phyloP scores from a whole-genome alignment of 2,113 vertebrate genomes.

The Sprattus sprattus region DNA sequence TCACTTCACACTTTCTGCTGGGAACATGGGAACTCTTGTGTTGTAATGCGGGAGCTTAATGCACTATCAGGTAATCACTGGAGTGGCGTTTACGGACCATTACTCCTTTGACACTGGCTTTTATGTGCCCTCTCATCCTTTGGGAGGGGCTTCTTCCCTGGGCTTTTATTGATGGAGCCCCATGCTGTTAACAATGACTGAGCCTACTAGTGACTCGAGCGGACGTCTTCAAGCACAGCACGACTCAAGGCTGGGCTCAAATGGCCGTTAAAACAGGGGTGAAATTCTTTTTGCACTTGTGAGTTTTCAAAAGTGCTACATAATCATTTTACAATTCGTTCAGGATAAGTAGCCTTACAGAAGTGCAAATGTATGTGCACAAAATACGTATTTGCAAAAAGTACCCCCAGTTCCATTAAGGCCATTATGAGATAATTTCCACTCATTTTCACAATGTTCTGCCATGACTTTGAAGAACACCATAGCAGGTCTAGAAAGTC shows the following conservation, averaged over 20 bases:
- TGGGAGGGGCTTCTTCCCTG: not conserved
- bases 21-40: not conserved
- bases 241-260: not conserved
- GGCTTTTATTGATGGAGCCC: not conserved
- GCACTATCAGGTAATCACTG: constrained; percentile 36
- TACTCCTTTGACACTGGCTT: constrained; percentile 37
- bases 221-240: not conserved
- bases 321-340: not conserved
- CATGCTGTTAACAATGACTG: constrained; percentile 16
- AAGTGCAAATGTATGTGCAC: not conserved
- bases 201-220: not conserved
- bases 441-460: not conserved
- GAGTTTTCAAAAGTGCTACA: not conserved
- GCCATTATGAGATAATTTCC: not conserved
- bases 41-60: constrained; percentile 12
- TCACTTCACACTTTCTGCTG: not conserved
- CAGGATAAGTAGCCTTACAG: not conserved
- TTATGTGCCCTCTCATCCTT: constrained; percentile 27
- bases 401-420: not conserved
- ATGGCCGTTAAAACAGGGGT: not conserved
- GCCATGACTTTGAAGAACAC: not conserved
- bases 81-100: constrained; percentile 44
- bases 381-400: not conserved
- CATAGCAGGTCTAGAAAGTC: not conserved
- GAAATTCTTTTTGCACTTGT: not conserved